Conservation (phyloP, 2,113 vertebrate genomes). For the Corythoichthys intestinalis region DNA sequence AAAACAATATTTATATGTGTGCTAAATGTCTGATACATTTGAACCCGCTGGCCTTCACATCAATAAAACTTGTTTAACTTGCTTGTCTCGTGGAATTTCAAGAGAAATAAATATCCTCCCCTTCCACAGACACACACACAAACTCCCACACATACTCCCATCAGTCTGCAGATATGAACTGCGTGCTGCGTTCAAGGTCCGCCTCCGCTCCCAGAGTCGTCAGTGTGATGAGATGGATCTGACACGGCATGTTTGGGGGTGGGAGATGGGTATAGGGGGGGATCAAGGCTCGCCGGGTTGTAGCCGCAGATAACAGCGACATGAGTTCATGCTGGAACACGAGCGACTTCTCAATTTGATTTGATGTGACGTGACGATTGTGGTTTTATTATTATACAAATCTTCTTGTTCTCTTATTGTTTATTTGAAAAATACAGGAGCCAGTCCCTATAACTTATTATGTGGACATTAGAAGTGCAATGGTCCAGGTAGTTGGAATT, state of each 20-base stretch:
- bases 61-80: slow-evolving; percentile 3
- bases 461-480: background rate
- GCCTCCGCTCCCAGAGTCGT: slow-evolving; percentile 9
- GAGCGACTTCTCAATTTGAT: slow-evolving; percentile 6
- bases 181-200: slow-evolving; percentile 29
- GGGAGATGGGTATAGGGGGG: background rate
- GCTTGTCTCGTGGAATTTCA: slow-evolving; percentile 22
- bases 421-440: background rate
- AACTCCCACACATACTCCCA: background rate
- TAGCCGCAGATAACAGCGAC: slow-evolving; percentile 10
- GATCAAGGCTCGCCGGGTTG: slow-evolving; percentile 25
- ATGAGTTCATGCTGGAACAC: background rate
- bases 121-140: background rate
- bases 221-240: slow-evolving; percentile 35
- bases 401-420: slow-evolving; percentile 5
- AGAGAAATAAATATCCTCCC: slow-evolving; percentile 5
- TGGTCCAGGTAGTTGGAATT: background rate
- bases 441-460: background rate
- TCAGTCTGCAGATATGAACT: slow-evolving; percentile 12
- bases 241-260: slow-evolving; percentile 17
- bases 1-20: background rate
- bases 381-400: slow-evolving; percentile 7
- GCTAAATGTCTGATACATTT: background rate
- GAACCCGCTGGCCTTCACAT: background rate
- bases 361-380: slow-evolving; percentile 14